Evolutionary conservation across 2,797 vertebrate genomes (phyloP), one percentile per base, ranked within the genome.

Genomic region (Anguilla marmorata): DNA sequence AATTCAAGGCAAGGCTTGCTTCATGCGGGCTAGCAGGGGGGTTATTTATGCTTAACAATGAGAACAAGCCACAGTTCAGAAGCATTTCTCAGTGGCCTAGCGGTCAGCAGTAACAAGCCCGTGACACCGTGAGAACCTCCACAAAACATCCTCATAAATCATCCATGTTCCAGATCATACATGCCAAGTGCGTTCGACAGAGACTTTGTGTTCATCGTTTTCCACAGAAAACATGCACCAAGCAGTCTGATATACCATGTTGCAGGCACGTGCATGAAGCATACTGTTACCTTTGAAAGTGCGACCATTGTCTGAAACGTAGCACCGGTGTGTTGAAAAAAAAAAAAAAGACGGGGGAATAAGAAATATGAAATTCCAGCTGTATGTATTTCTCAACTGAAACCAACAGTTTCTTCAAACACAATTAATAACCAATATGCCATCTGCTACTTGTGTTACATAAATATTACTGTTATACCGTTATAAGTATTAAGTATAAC

Each of bases 271-370:
- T 93, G 91, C 69, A 90, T 37, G 90, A 80, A 91, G 92, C 74
- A 90, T 89, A 92, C 87, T 84, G 90, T 98, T 97, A 98, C 97
- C 97, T 98, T 96, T 96, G 88, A 95, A 91, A 96, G 93, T 95
- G 92, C 95, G 96, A 94, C 96, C 96, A 96, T 96, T 97, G 95
- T 98, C 97, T 98, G 96, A 94, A 96, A 94, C 95, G 95, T 93
- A 95, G 96, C 93, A 91, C 89, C 93, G 89, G 90, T 95, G 45
- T 87, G 58, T 88, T 88, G 86, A 92, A 50, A 88, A 16, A 66
- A 89, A 89, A 93, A 91, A 93, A 89, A 91, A 89, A 91, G 93
- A 92, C 93, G 95, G 14, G n/a, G 14, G 74, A n/a, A 69, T 21
- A 45, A 45, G 37, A 41, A 79, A 79, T 41, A 45, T 19, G 74